Conservation (phyloP, 2,797 vertebrate species). For the Odontamblyopus lacepedii region DNA sequence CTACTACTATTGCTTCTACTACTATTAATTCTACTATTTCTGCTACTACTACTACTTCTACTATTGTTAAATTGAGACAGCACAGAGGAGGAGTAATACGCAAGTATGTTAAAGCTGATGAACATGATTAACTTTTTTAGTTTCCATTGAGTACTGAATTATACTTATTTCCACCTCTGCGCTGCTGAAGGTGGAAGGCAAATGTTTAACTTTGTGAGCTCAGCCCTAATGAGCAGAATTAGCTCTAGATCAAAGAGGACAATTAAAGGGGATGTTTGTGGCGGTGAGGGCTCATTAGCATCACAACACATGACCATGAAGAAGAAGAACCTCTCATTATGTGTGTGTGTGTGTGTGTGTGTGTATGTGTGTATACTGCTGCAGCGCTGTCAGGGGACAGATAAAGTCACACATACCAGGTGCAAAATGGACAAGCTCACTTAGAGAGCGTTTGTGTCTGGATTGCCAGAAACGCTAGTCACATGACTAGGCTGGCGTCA, state of each 20-base stretch:
- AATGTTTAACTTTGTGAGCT: constrained; percentile 76
- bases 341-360: too few species aligned
- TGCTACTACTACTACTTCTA: too few species aligned
- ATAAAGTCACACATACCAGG: neutral
- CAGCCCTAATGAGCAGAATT: constrained; percentile 84
- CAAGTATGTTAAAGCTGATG: too few species aligned
- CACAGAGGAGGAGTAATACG: too few species aligned
- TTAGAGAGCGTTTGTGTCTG: too few species aligned
- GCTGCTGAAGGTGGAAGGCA: constrained; percentile 62
- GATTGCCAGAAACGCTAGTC: too few species aligned
- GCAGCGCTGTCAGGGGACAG: constrained; percentile 20
- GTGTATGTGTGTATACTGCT: too few species aligned
- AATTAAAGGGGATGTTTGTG: constrained; percentile 83
- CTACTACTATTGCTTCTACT: too few species aligned
- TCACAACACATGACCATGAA: constrained; percentile 81
- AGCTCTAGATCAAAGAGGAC: constrained; percentile 91
- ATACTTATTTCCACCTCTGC: constrained; percentile 18
- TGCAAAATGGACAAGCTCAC: too few species aligned
- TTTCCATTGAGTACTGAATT: constrained; percentile 9
- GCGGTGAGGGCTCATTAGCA: constrained; percentile 89
- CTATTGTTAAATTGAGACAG: too few species aligned
- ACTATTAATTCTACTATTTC: too few species aligned
- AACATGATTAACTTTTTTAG: neutral
- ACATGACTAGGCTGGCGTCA: too few species aligned
- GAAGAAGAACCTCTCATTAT: constrained; percentile 66